These are phyloP conservation scores for Eurypyga helias DNA, from an alignment of 2,113 vertebrate genomes.

Conservation along the genomic window DNA sequence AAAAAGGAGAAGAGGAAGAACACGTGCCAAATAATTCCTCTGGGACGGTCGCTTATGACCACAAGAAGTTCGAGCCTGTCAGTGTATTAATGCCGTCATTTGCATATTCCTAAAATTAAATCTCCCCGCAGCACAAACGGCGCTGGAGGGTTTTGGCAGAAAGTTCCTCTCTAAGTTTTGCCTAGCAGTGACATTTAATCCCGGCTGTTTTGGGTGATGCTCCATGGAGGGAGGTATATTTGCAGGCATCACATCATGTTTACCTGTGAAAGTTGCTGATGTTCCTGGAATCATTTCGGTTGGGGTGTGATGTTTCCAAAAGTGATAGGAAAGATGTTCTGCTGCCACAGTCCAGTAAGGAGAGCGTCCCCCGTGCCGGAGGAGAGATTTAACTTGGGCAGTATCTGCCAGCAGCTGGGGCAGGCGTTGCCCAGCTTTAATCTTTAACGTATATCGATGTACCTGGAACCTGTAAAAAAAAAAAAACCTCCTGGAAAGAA, in stretches of 20 bases:
- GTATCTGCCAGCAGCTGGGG: neutral
- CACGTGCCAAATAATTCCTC: neutral
- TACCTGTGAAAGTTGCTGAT: neutral
- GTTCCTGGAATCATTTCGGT: neutral
- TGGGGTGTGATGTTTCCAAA: neutral
- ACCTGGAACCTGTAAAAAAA: neutral
- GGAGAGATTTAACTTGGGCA: neutral
- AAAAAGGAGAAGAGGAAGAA: neutral
- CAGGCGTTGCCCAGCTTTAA: neutral
- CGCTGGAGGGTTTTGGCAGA: neutral
- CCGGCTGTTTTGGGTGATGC: neutral
- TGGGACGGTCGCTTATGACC: neutral
- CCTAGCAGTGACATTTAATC: neutral
- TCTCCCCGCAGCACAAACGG: neutral
- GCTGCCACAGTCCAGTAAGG: neutral
- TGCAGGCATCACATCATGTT: accelerated
- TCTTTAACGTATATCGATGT: neutral
- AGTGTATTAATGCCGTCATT: neutral
- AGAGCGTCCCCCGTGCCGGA: neutral
- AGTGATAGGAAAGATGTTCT: neutral
- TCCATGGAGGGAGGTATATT: neutral
- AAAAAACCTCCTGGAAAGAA: neutral
- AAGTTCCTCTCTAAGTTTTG: neutral
- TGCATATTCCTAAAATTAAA: neutral
- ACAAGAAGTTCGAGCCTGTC: neutral